Percentiles rank a stretch among this genome's conserved stretches.
phyloP scores from a whole-genome alignment of 1,140 invertebrate species.

The Drosophila ironensis region DNA sequence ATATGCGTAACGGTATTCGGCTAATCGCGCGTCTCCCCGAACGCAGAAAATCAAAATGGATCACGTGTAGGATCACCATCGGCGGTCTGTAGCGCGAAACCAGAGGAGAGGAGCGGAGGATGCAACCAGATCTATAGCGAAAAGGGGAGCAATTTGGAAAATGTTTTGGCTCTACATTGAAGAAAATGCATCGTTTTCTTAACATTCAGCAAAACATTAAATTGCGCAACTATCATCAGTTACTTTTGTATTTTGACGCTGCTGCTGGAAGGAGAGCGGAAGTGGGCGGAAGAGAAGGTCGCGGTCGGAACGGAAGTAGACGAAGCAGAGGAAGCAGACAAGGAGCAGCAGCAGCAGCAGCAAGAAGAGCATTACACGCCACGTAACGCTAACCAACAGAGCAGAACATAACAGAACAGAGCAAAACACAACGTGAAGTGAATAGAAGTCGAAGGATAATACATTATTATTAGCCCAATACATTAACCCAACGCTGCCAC shows the following conservation, averaged over 20 bases:
- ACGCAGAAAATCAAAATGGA: constrained; percentile 50
- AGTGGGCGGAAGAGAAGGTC: constrained; percentile 27
- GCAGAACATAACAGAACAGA: constrained; percentile 25
- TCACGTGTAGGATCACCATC: no score
- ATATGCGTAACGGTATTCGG: constrained; percentile 52
- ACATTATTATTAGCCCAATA: constrained; percentile 62
- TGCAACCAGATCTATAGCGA: constrained; percentile 10
- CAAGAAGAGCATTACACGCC: constrained; percentile 4
- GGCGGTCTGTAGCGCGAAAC: constrained; percentile 40
- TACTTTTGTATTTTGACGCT: constrained; percentile 81
- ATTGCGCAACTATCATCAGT: constrained; percentile 81
- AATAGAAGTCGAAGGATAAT: constrained; percentile 33
- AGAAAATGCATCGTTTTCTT: constrained; percentile 81
- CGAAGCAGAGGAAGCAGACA: constrained; percentile 18
- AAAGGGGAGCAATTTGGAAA: constrained; percentile 19
- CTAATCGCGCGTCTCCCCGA: constrained; percentile 45
- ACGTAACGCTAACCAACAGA: constrained; percentile 37
- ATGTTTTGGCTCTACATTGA: constrained; percentile 68
- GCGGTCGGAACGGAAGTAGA: constrained; percentile 13
- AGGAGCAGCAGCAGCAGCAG: constrained; percentile 16
- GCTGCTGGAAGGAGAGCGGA: constrained; percentile 62
- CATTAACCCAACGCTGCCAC: constrained; percentile 75
- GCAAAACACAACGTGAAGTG: constrained; percentile 44
- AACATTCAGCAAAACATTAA: constrained; percentile 81
- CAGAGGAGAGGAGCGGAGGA: not conserved